These are phyloP conservation scores for Eunapius fragilis DNA, from an alignment of 37 sponge, comb jelly and placozoan genomes.

Conservation along the genomic window DNA sequence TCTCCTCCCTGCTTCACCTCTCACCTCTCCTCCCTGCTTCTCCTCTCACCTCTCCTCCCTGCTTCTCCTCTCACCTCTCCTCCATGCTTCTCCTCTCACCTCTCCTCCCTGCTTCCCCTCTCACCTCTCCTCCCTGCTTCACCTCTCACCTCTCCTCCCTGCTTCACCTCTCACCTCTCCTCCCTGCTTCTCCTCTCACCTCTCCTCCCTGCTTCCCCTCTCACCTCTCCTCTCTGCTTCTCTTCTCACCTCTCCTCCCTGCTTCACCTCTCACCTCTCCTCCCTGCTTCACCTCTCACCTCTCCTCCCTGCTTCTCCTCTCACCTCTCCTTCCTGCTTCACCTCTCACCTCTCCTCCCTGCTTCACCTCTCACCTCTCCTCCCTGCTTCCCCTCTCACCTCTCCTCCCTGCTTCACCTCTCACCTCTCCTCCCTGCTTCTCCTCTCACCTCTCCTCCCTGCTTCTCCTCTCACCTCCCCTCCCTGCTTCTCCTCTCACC, in stretches of 20 bases:
- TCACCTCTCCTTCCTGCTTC: not conserved
- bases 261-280: not conserved
- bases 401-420: not conserved
- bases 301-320: not conserved
- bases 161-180: not conserved
- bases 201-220: not conserved
- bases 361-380: too few species aligned
- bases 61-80: too few species aligned
- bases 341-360: too few species aligned
- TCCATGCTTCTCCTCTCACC: too few species aligned
- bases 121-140: not conserved
- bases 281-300: not conserved
- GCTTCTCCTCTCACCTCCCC: not conserved
- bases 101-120: not conserved
- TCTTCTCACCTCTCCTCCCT: not conserved
- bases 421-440: not conserved
- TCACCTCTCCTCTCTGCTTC: not conserved
- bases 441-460: not conserved
- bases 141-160: not conserved
- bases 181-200: not conserved
- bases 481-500: not conserved
- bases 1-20: not conserved
- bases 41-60: not conserved
- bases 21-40: not conserved
- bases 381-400: not conserved